Evolutionary conservation across 2,888 invertebrate genomes (phyloP), one percentile per base, ranked within the genome.

Genomic region (Lasioglossum vierecki): DNA sequence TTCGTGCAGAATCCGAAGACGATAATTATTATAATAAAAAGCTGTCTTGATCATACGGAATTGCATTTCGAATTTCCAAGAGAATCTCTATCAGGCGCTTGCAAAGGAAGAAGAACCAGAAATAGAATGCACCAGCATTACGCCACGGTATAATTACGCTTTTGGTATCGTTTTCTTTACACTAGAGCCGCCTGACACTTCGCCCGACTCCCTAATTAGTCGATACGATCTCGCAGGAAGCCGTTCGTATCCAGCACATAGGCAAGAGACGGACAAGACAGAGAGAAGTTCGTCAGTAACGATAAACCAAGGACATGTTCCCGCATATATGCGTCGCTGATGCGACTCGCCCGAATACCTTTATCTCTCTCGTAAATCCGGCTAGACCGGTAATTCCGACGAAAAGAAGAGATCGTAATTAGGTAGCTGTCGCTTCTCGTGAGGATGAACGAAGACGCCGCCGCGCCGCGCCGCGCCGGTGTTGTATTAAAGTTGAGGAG

Each of bases 151-250:
- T 63, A 63, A 63, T 63, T 63, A 63, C 60, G 30, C 60, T 30
- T 63, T 63, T 30, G 60, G 68, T 84, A 87, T 87, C 87, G 79
- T 78, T 82, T 82, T 77, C 77, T 71, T 83, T 66, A 35, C 73
- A 66, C 60, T 80, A 82, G 82, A 86, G 83, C 76, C 72, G 79
- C 49, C 85, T 80, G 85, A 82, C 80, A 82, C 85, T 85, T 79
- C 41, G 76, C 80, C 71, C 82, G 85, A 88, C 82, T 66, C 88
- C 76, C 86, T 88, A 88, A 90, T 90, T 91, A 91, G 91, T 80
- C 90, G 91, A 90, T 90, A 89, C 83, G 86, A 90, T 90, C 90
- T 91, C 76, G 68, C 76, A 90, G 89, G 90, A 90, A 90, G 80
- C 83, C 86, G 78, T 82, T 73, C 82, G 86, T 82, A 86, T 79